Base-by-base conservation (phyloP, 2,888 invertebrate species). In the Margaritifera margaritifera region DNA sequence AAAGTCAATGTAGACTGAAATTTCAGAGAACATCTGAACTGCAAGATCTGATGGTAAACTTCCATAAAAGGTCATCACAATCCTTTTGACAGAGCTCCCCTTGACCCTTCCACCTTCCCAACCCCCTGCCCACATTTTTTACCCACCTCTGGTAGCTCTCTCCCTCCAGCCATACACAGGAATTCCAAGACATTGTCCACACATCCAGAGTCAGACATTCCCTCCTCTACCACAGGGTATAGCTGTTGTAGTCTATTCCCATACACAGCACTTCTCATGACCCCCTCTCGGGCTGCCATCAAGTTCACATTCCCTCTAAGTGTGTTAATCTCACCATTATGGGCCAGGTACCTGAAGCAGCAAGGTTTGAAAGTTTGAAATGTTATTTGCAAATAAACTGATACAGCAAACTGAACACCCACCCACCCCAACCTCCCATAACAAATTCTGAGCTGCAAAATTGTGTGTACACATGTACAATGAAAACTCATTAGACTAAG, bases 321-420 rank as follows among this genome's bases (percentile, higher is more conserved):
- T 20, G 99, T 99, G 92, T 99, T 99, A 90, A 99, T 99, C 92
- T 99, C 99, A 77, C 99, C 99, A 91, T 99, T 99, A 92, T 99
- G 99, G 75, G 99, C 99, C 82, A 99, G 92, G 87, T 95, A 93
- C 88, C 96, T 94, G 89, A 0, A 62, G 8, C 24, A 68, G 31
- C 52, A 54, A 42, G 56, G 22, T 24, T 55, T 55, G 8, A 15
- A 24, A 55, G 24, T 24, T 22, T 22, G 1, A n/a, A 55, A 22
- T 55, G 56, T 11, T 18, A 18, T 53, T 53, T 19, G 54, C 24
- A 55, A 8, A 55, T 55, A 55, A 24, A 18, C n/a, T 55, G 24
- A n/a, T n/a, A n/a, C n/a, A n/a, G n/a, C n/a, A n/a, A n/a, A n/a
- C n/a, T n/a, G n/a, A n/a, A n/a, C n/a, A n/a, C n/a, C n/a, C n/a